These are phyloP conservation scores for Melinaea marsaeus DNA, from an alignment of 2,888 invertebrate genomes.

Conservation along the genomic window DNA sequence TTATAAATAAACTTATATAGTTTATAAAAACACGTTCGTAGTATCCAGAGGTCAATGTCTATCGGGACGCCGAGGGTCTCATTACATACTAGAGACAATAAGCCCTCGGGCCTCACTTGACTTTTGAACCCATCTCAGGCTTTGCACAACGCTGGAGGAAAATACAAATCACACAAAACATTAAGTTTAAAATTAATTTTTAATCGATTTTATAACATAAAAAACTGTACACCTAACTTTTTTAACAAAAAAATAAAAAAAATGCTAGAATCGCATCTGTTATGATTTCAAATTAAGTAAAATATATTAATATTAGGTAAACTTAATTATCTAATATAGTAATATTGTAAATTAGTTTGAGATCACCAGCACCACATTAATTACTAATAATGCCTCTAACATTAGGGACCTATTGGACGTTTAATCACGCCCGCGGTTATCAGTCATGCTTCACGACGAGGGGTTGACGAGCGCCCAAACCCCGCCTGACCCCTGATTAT, in stretches of 20 bases:
- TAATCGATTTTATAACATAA: not conserved
- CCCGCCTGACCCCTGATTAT: not conserved
- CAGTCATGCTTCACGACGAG: conserved; percentile 16
- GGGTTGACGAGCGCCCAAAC: conserved; percentile 14
- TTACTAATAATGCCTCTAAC: conserved; percentile 16
- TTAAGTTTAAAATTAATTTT: not conserved
- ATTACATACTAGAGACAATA: conserved; percentile 56
- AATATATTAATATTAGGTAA: too few relatives aligned
- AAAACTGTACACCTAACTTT: not conserved
- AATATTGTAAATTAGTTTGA: not conserved
- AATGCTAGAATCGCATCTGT: too few relatives aligned
- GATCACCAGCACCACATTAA: conserved; percentile 12
- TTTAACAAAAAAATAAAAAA: too few relatives aligned
- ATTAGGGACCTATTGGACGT: conserved; percentile 18
- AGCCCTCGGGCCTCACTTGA: conserved; percentile 36
- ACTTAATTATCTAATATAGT: not conserved
- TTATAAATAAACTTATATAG: too few relatives aligned
- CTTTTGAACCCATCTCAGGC: conserved; percentile 22
- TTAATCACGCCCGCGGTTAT: conserved; percentile 25
- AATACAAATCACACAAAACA: not conserved
- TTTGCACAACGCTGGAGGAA: conserved; percentile 15
- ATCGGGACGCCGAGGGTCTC: conserved; percentile 41
- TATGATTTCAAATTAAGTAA: too few relatives aligned
- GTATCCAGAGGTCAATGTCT: conserved; percentile 18
- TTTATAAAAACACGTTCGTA: too few relatives aligned